Conservation (phyloP, 2,113 vertebrate species). For the Stercorarius parasiticus region DNA sequence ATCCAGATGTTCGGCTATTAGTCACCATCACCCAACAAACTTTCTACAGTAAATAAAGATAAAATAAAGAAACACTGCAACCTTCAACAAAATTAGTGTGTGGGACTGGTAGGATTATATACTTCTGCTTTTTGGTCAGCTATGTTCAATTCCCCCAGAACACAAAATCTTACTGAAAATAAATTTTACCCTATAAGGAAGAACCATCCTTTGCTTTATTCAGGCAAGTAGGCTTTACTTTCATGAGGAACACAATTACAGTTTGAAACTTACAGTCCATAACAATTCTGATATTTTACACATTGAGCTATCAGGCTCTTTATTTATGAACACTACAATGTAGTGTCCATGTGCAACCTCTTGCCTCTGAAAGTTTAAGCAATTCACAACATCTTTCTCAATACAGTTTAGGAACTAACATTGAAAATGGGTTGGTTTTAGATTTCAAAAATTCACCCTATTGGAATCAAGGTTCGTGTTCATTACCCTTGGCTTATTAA, state of each 20-base stretch:
- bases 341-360: background rate
- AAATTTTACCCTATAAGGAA: constrained; percentile 51
- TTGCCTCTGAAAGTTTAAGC: background rate
- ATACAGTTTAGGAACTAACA: background rate
- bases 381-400: background rate
- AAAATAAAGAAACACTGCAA: constrained; percentile 75
- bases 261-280: background rate
- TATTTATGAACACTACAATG: background rate
- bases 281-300: background rate
- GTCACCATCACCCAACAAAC: constrained; percentile 76
- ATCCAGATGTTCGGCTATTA: constrained; percentile 81
- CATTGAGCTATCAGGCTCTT: background rate
- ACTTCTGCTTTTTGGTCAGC: constrained; percentile 70
- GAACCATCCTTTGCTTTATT: background rate
- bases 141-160: constrained; percentile 49
- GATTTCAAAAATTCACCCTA: background rate
- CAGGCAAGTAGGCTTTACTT: background rate
- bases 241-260: background rate
- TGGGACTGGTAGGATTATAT: constrained; percentile 65
- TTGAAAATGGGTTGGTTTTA: background rate
- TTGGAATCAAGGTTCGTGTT: background rate
- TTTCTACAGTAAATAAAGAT: constrained; percentile 81
- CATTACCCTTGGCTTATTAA: background rate
- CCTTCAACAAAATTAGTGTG: constrained; percentile 73
- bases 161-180: constrained; percentile 45